Evolutionary conservation across 2,113 vertebrate species (phyloP), one percentile per base, ranked within the genome.

Genomic region (Chionomys nivalis): DNA sequence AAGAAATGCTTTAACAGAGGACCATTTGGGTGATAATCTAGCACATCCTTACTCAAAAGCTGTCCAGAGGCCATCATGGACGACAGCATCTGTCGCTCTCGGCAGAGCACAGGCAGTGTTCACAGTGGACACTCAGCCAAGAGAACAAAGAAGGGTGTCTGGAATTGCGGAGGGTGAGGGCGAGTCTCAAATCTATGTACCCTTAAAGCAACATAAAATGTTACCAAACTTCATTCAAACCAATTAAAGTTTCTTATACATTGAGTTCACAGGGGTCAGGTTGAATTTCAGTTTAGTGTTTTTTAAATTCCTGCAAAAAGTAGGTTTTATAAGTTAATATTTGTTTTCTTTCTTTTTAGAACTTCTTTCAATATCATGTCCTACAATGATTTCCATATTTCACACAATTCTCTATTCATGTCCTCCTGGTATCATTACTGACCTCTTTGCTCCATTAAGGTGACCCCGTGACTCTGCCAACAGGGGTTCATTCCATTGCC

Each of bases 1-100:
- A 88, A 87, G 76, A 94, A 96, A 89, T 93, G 36, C 11, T 91
- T 94, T 55, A 85, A 31, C 75, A 58, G 49, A 77, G 47, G 75
- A 91, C 26, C 19, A 11, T 63, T 94, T 93, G 85, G 81, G 23
- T 85, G 42, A 61, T 77, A 73, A 65, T 36, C 31, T 44, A 58
- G 70, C 73, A 89, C 68, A 1, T 19, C 89, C 52, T 94, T 68
- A 52, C 4, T 14, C 81, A 77, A n/a, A 85, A 55, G 55, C 76
- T 87, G 33, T 68, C 33, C 79, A 68, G 61, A 44, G 17, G 13
- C 23, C 39, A 65, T 47, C 39, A 79, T 93, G 63, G 65, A 44
- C 10, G 65, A 44, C 10, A 52, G 28, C 72, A 91, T 82, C 75
- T 44, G 61, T 47, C 13, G 1, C 81, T 85, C 58, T 44, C 12